phyloP scores from a whole-genome alignment of 2,888 invertebrate genomes.

The Drosophila dives region DNA sequence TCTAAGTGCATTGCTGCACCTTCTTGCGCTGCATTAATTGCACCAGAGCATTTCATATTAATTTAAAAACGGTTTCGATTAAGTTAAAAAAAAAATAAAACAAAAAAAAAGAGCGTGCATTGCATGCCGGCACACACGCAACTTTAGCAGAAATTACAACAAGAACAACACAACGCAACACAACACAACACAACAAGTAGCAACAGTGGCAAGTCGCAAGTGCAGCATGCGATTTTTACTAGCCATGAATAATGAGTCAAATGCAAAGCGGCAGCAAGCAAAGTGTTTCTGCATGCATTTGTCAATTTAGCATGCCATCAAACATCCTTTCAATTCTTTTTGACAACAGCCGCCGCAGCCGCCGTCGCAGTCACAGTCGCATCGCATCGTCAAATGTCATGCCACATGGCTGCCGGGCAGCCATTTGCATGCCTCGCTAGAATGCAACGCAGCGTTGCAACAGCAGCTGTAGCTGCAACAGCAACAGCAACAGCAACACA shows the following conservation, averaged over 20 bases:
- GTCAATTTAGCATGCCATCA: conserved; percentile 83
- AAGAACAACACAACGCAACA: conserved; percentile 14
- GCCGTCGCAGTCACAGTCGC: conserved; percentile 1
- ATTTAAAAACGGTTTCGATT: conserved; percentile 27
- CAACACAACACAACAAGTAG: conserved; percentile 3
- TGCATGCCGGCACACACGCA: conserved; percentile 30
- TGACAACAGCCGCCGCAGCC: conserved; percentile 64
- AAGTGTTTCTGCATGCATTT: conserved; percentile 81
- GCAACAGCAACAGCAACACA: not conserved
- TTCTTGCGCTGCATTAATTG: conserved; percentile 16
- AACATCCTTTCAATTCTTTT: conserved; percentile 82
- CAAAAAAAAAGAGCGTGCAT: conserved; percentile 3
- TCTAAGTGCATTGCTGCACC: conserved; percentile 4
- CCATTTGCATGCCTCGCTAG: conserved; percentile 57
- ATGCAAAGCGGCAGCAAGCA: conserved; percentile 54
- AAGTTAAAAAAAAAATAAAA: not conserved
- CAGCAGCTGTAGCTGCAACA: conserved; percentile 1
- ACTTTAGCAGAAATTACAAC: conserved; percentile 18
- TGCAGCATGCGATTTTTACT: conserved; percentile 53
- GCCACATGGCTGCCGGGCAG: conserved; percentile 48
- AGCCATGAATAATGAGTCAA: conserved; percentile 69
- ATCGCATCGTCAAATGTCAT: conserved; percentile 39
- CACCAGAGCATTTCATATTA: conserved; percentile 31
- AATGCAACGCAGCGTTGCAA: conserved; percentile 50
- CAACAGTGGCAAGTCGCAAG: conserved; percentile 1